These are phyloP conservation scores for Synaphobranchus kaupii DNA, from an alignment of 2,797 vertebrate genomes.

Conservation along the genomic window DNA sequence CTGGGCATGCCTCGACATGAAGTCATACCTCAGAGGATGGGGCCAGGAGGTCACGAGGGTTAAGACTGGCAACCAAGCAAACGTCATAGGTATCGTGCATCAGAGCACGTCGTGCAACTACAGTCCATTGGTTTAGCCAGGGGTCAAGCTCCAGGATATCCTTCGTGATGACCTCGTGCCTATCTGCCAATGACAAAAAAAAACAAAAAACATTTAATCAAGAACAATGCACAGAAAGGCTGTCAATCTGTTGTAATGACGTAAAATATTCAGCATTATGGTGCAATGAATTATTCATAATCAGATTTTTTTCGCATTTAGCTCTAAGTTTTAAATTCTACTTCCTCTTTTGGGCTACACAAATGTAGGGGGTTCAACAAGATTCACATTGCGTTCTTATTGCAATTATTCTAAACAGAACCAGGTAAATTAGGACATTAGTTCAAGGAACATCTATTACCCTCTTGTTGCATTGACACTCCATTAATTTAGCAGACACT, in stretches of 20 bases:
- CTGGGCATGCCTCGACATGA: slow-evolving; percentile 5
- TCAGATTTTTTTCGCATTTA: not conserved
- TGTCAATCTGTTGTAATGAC: not conserved
- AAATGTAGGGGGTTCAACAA: not conserved
- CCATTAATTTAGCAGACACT: not conserved
- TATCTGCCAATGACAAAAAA: slow-evolving; percentile 71
- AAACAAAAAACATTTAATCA: not conserved
- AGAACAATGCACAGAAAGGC: not conserved
- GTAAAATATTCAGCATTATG: not conserved
- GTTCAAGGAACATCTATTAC: not conserved
- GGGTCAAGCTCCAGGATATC: slow-evolving; percentile 93
- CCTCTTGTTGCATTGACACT: not conserved
- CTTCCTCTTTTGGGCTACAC: not conserved
- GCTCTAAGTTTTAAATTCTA: not conserved
- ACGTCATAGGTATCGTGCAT: slow-evolving; percentile 98
- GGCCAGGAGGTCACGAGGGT: slow-evolving; percentile 89
- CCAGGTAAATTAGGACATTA: not conserved
- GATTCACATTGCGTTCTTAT: not conserved
- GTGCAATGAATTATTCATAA: no score
- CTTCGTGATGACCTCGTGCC: slow-evolving; percentile 91
- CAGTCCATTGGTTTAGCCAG: slow-evolving; percentile 91
- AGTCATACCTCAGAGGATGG: slow-evolving; percentile 80
- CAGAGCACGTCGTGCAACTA: slow-evolving; percentile 78
- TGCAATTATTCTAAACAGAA: not conserved
- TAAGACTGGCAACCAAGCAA: slow-evolving; percentile 92